phyloP scores from a whole-genome alignment of 64 coral and sea anemone genomes.

The Stichodactyla mertensii region DNA sequence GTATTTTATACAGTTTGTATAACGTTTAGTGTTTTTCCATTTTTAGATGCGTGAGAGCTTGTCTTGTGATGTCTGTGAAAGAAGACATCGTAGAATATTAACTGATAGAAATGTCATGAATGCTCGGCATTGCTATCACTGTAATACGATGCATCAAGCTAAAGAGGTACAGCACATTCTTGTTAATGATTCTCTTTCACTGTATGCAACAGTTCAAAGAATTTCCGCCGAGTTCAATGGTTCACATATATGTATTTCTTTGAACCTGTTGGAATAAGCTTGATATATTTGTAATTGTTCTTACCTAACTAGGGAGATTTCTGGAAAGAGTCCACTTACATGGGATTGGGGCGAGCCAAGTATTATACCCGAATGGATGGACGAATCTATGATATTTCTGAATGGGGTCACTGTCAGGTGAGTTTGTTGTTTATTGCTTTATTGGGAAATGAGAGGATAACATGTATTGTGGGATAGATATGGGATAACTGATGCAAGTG shows the following conservation, averaged over 20 bases:
- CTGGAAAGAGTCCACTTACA: conserved; percentile 42
- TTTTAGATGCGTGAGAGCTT: conserved; percentile 40
- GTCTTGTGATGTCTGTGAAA: conserved; percentile 30
- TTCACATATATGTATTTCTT: not conserved
- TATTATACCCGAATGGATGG: conserved; percentile 59
- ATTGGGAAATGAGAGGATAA: too few relatives aligned
- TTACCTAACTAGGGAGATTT: conserved; percentile 31
- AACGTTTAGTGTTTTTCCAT: not conserved
- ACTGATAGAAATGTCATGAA: conserved; percentile 30
- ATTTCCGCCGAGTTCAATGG: too few relatives aligned
- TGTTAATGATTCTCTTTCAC: not conserved
- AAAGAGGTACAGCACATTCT: conserved; percentile 25
- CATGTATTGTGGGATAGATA: too few relatives aligned
- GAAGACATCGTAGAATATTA: conserved; percentile 29
- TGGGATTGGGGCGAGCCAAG: conserved; percentile 13
- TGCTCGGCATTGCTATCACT: conserved; percentile 30
- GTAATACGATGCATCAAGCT: conserved; percentile 46
- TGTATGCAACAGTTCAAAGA: too few relatives aligned
- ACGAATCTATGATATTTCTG: conserved; percentile 42
- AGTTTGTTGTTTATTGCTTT: not conserved
- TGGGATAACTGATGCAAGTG: too few relatives aligned
- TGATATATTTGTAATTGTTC: not conserved
- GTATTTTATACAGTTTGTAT: not conserved
- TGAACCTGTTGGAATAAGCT: not conserved
- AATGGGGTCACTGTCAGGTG: conserved; percentile 54